Conservation (phyloP, 2,113 vertebrate genomes). For the Grantiella picta region DNA sequence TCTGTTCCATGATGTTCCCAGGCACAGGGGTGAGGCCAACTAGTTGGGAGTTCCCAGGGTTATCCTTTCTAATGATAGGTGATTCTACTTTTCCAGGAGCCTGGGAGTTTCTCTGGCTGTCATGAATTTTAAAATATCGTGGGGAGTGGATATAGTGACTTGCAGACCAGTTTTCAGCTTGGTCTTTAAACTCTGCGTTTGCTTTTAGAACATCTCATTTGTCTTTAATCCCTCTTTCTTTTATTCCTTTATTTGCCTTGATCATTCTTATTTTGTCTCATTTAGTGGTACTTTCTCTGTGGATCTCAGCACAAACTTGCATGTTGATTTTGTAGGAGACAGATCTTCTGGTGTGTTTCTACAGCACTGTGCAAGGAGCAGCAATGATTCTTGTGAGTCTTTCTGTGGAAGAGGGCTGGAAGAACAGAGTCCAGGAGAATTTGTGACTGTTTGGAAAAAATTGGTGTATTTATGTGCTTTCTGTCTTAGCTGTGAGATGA, state of each 20-base stretch:
- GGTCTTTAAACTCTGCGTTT: background rate
- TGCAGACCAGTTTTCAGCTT: background rate
- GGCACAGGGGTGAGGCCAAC: background rate
- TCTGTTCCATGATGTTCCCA: background rate
- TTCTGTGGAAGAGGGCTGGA: background rate
- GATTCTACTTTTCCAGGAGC: background rate
- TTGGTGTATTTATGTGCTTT: background rate
- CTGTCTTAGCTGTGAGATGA: background rate
- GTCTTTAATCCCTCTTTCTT: background rate
- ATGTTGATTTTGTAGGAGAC: background rate
- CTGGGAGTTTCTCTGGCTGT: background rate
- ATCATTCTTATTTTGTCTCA: background rate
- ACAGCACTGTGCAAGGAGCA: background rate
- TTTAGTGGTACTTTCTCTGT: background rate
- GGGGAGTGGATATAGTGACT: background rate
- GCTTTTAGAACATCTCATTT: background rate
- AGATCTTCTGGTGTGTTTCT: background rate
- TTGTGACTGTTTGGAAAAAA: background rate
- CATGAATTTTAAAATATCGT: background rate
- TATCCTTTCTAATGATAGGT: background rate
- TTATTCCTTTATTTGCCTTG: background rate
- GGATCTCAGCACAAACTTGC: background rate
- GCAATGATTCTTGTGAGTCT: background rate
- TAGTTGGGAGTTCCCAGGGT: background rate
- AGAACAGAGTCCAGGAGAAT: background rate